A percentile compares a stretch with the other conserved stretches of the same genome.
These are phyloP conservation scores for Megastigmus dorsalis DNA, from an alignment of 2,888 invertebrate genomes.

Conservation along the genomic window DNA sequence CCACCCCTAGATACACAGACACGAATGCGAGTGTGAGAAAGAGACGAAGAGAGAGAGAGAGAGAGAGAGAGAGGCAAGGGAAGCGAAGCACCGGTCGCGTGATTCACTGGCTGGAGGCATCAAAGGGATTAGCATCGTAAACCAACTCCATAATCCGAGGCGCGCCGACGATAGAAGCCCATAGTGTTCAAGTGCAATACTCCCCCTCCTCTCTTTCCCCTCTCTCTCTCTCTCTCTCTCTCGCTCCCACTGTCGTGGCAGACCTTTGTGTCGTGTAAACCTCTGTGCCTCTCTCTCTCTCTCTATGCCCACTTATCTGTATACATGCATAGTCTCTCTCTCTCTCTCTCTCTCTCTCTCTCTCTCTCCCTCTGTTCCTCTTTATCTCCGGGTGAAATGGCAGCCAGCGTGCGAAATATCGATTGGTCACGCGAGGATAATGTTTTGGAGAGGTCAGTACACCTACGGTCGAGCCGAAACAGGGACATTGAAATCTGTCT, in stretches of 20 bases:
- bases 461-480: conserved; percentile 3
- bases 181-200: conserved; percentile 21
- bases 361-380: conserved; percentile 4
- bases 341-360: background rate
- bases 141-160: conserved; percentile 57
- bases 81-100: conserved; percentile 52
- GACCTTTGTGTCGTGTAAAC: too few species aligned
- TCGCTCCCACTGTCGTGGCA: background rate
- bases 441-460: conserved; percentile 45
- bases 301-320: too few species aligned
- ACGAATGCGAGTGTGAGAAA: background rate
- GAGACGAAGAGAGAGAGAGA: background rate
- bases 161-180: conserved; percentile 2
- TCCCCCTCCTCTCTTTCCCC: too few species aligned
- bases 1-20: too few species aligned
- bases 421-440: conserved; percentile 48
- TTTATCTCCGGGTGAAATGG: conserved; percentile 17
- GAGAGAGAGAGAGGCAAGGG: background rate
- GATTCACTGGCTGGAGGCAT: conserved; percentile 59
- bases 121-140: conserved; percentile 61
- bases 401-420: conserved; percentile 45
- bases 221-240: background rate
- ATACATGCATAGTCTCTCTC: too few species aligned
- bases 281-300: background rate
- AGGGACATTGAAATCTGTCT: conserved; percentile 24